Evolutionary conservation across 2,113 vertebrate species (phyloP), one percentile per base, ranked within the genome.

Genomic region (Ptilonorhynchus violaceus): DNA sequence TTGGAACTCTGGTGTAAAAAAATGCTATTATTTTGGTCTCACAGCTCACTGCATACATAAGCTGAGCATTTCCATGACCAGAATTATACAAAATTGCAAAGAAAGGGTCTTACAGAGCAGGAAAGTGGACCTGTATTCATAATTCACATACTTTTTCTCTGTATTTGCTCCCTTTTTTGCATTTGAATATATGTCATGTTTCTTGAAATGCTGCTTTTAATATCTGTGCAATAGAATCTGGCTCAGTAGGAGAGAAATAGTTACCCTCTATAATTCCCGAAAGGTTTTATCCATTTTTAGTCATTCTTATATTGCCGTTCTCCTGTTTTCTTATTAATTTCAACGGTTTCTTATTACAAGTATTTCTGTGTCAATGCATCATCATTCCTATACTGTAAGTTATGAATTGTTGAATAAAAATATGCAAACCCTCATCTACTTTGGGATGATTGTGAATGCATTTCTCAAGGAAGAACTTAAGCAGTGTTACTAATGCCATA

Each of bases 141-240:
- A 60, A 68, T 47, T 91, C 37, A 49, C 24, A 27, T 42, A 68
- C 10, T 76, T 2, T 69, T 89, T 73, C 58, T 72, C 50, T 79
- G 11, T 78, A 39, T 5, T 93, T 75, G 28, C 56, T 93, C 23
- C 25, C 24, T 37, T 85, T 62, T 82, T 56, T 72, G 37, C 37
- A 82, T 91, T 69, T 91, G 62, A 72, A 66, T 89, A 15, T 66
- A 39, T 41, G 33, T 49, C 37, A 31, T 75, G 53, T 42, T 87
- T 91, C 58, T 85, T 94, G 50, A 95, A 93, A 91, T 93, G 62
- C 53, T 89, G 49, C 53, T 96, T 92, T 89, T 96, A 95, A 75
- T 95, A 85, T 89, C 37, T 85, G 20, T 72, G 58, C 77, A 67
- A 68, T 60, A 82, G 56, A 75, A 73, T 93, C 74, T 85, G 44